A percentile compares a stretch with the other conserved stretches of the same genome.
Evolutionary conservation across 2,113 vertebrate genomes (phyloP).

Genomic region (Halcyon senegalensis): DNA sequence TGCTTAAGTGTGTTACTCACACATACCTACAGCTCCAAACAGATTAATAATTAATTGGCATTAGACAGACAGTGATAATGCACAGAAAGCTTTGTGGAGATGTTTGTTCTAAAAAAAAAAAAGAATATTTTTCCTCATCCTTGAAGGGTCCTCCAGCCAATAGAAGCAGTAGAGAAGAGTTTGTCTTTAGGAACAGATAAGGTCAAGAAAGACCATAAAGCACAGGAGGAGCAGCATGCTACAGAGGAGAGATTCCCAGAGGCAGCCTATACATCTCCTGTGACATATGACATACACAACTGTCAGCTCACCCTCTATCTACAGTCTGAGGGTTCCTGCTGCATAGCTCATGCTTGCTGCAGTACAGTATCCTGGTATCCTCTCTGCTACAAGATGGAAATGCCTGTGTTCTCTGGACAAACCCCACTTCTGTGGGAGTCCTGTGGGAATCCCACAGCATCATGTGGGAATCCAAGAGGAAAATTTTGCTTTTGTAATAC

Average conservation of each 20-base stretch:
- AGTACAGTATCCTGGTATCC: not conserved
- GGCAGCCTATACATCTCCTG: not conserved
- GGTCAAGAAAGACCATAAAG: not conserved
- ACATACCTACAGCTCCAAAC: not conserved
- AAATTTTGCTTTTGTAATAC: not conserved
- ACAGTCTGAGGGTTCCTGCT: not conserved
- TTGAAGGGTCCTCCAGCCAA: not conserved
- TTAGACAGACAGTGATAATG: not conserved
- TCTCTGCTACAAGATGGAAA: not conserved
- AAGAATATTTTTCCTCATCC: not conserved
- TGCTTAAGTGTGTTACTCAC: not conserved
- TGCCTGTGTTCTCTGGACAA: not conserved
- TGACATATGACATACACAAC: fast-evolving
- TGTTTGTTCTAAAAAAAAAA: not conserved
- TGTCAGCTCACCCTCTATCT: not conserved
- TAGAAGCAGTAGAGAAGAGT: not conserved
- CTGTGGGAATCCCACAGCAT: not conserved
- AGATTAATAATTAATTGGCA: constrained; percentile 1
- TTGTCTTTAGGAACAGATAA: not conserved
- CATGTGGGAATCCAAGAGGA: not conserved
- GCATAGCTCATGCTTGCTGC: not conserved
- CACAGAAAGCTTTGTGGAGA: not conserved
- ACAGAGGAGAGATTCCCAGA: not conserved
- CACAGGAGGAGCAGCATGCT: not conserved
- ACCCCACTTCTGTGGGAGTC: not conserved